Percentiles rank a stretch among this genome's conserved stretches.
These are phyloP conservation scores for Pristis pectinata DNA, from an alignment of 2,797 vertebrate species.

Conservation along the genomic window DNA sequence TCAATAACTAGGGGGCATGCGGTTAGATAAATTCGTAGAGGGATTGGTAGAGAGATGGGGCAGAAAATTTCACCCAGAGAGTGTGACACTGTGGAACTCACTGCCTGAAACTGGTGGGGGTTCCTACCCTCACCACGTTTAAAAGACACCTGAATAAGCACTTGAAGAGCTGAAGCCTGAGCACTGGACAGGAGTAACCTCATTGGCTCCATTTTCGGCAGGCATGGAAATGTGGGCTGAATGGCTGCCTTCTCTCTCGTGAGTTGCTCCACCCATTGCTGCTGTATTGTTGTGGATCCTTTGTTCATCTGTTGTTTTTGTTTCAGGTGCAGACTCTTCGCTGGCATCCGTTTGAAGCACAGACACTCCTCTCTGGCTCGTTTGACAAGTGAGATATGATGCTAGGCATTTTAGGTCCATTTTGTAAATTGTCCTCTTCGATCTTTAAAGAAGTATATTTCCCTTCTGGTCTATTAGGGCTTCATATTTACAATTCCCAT, in stretches of 20 bases:
- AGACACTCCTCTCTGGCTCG: constrained; percentile 89
- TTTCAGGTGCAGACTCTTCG: constrained; percentile 83
- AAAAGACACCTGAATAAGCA: too few relatives aligned
- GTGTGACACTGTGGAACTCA: too few relatives aligned
- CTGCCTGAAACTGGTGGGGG: too few relatives aligned
- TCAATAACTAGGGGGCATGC: too few relatives aligned
- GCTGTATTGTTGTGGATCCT: background rate
- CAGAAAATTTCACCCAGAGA: too few relatives aligned
- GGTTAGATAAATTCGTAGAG: too few relatives aligned
- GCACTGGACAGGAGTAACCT: too few relatives aligned
- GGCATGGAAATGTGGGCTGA: too few relatives aligned
- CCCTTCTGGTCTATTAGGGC: background rate
- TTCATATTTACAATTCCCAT: background rate
- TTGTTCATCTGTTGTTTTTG: constrained; percentile 12
- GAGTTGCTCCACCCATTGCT: background rate
- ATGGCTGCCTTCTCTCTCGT: background rate
- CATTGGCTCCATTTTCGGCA: too few relatives aligned
- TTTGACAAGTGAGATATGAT: constrained; percentile 78
- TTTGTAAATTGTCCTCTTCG: background rate
- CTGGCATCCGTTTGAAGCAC: constrained; percentile 93
- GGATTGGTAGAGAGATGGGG: too few relatives aligned
- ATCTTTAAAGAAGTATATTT: background rate
- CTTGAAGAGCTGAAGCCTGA: too few relatives aligned
- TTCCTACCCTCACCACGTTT: too few relatives aligned
- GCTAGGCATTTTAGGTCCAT: constrained; percentile 4